Percentiles rank a stretch among this genome's conserved stretches.
Conservation (phyloP, 2,113 vertebrate species). For the Oncorhynchus clarkii region DNA sequence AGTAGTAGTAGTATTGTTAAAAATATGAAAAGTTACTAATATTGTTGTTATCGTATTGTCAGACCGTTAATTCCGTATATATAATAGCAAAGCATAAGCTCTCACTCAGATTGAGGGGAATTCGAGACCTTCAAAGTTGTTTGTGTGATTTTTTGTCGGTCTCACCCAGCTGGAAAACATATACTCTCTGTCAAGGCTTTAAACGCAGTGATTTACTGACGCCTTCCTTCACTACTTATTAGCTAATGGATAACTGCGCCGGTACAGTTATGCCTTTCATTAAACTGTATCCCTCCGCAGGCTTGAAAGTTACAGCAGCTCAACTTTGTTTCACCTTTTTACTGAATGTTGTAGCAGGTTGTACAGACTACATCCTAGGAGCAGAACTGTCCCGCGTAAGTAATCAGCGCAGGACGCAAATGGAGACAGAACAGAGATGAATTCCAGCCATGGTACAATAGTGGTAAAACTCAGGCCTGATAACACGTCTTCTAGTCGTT, state of each 20-base stretch:
- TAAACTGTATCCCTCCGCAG: background rate
- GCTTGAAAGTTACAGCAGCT: background rate
- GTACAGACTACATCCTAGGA: background rate
- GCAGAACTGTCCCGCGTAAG: conserved; percentile 44
- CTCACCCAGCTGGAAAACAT: background rate
- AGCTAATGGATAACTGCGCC: background rate
- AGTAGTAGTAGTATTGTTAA: background rate
- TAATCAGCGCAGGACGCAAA: conserved; percentile 63
- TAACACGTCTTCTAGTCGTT: conserved; percentile 56
- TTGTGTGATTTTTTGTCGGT: background rate
- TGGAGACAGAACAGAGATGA: conserved; percentile 62
- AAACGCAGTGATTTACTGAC: background rate
- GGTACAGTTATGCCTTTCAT: background rate
- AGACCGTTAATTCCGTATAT: background rate
- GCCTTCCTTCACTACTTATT: background rate
- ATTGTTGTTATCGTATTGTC: background rate
- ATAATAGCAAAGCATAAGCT: background rate
- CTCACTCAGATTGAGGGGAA: background rate
- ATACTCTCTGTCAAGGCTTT: background rate
- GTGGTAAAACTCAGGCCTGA: conserved; percentile 59
- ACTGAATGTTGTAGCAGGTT: background rate
- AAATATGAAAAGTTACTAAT: background rate
- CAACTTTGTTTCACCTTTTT: background rate
- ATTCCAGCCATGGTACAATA: conserved; percentile 58
- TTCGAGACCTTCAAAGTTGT: background rate